These are phyloP conservation scores for Poeciliopsis turneri DNA, from an alignment of 2,797 vertebrate species.

Conservation along the genomic window DNA sequence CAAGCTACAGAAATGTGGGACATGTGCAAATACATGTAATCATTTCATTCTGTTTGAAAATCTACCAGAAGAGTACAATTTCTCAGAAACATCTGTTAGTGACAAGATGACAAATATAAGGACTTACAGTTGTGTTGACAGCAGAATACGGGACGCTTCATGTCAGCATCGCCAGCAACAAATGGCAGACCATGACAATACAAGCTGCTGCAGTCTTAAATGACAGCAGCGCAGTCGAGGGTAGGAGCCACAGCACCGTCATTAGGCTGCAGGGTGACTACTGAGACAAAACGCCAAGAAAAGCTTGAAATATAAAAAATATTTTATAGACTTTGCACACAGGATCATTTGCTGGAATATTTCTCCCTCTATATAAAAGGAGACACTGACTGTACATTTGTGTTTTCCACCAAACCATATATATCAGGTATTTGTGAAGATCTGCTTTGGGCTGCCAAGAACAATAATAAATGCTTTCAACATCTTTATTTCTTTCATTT, in stretches of 20 bases:
- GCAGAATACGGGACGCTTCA: slow-evolving; percentile 43
- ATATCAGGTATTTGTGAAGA: background rate
- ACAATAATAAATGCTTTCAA: background rate
- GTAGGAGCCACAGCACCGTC: slow-evolving; percentile 28
- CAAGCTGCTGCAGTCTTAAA: slow-evolving; percentile 56
- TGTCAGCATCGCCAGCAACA: slow-evolving; percentile 43
- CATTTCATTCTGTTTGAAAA: slow-evolving; percentile 29
- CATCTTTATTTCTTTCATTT: background rate
- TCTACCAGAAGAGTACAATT: slow-evolving; percentile 8
- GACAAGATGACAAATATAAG: slow-evolving; percentile 16
- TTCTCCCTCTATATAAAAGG: background rate
- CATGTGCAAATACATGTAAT: slow-evolving; percentile 17
- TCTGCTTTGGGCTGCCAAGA: background rate
- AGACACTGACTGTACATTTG: background rate
- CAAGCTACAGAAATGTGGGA: slow-evolving; percentile 5
- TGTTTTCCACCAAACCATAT: background rate
- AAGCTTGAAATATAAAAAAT: background rate
- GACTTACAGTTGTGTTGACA: slow-evolving; percentile 28
- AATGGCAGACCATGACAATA: slow-evolving; percentile 48
- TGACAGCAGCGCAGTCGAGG: slow-evolving; percentile 36
- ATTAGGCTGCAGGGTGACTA: slow-evolving; percentile 23
- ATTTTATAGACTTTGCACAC: background rate
- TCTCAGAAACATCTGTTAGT: slow-evolving; percentile 21
- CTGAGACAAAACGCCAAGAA: slow-evolving; percentile 18
- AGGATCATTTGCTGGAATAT: background rate